Conservation (phyloP, 2,888 invertebrate species). For the Colostygia pectinataria region DNA sequence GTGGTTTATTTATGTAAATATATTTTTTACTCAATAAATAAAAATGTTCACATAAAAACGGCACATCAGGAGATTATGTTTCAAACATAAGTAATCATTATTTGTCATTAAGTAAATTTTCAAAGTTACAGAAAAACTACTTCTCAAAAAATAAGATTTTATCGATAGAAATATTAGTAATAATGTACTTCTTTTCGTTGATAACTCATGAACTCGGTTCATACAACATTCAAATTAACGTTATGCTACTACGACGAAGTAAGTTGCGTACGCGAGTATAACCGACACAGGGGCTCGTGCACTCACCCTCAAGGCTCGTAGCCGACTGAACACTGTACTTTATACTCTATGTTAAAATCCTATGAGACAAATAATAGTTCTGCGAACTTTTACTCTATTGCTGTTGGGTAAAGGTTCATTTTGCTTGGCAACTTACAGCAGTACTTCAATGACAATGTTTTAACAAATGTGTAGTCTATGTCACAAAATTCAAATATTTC, state of each 20-base stretch:
- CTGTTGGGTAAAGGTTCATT: conserved; percentile 38
- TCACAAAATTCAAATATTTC: conserved; percentile 76
- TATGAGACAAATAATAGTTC: conserved; percentile 36
- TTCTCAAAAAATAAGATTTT: neutral
- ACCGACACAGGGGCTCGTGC: conserved; percentile 45
- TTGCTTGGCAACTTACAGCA: conserved; percentile 33
- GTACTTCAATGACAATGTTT: conserved; percentile 41
- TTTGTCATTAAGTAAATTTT: neutral
- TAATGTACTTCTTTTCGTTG: no score
- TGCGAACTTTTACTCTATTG: conserved; percentile 49
- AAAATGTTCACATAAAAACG: no score
- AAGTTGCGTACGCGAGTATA: conserved; percentile 60
- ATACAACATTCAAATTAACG: conserved; percentile 27
- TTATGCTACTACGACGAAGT: conserved; percentile 55
- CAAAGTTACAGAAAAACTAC: neutral
- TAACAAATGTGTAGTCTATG: conserved; percentile 59
- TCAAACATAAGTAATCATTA: no score
- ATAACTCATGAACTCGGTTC: no score
- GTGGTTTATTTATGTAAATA: no score
- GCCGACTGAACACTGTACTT: conserved; percentile 69
- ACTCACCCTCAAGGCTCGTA: conserved; percentile 62
- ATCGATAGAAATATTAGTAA: no score
- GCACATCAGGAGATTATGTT: no score
- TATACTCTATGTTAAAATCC: conserved; percentile 56
- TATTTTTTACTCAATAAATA: no score